These are phyloP conservation scores for Mycogona germanica DNA, from an alignment of 2,888 invertebrate genomes.

Conservation along the genomic window DNA sequence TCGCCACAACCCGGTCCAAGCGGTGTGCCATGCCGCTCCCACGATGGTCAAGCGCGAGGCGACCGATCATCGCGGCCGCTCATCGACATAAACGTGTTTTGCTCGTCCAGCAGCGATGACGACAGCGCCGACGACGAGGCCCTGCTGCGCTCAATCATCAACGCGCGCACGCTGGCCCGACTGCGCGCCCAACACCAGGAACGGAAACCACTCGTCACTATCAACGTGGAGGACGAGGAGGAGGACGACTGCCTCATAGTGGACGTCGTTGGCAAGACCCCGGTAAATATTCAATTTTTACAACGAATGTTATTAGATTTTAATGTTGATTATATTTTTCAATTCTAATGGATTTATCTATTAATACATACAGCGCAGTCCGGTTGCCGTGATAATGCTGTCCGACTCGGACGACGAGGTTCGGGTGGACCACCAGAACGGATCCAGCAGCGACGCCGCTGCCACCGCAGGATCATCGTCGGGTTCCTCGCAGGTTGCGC, in stretches of 20 bases:
- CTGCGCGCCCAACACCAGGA: not conserved
- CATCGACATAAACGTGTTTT: not conserved
- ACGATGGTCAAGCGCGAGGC: not conserved
- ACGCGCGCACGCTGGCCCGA: not conserved
- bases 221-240: not conserved
- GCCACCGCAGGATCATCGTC: no score
- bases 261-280: constrained; percentile 1
- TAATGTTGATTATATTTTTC: no score
- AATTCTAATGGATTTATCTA: no score
- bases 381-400: not conserved
- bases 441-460: no score
- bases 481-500: no score
- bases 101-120: not conserved
- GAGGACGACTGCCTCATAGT: constrained; percentile 9
- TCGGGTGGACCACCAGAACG: no score
- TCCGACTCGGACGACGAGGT: constrained; percentile 4
- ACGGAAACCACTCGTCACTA: not conserved
- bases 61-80: not conserved
- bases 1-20: constrained; percentile 21
- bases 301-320: no score
- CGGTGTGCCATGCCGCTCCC: not conserved
- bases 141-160: not conserved
- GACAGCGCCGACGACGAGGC: not conserved
- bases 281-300: no score
- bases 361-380: not conserved